phyloP scores from a whole-genome alignment of 2,888 invertebrate genomes.

The Saturnia japonica region DNA sequence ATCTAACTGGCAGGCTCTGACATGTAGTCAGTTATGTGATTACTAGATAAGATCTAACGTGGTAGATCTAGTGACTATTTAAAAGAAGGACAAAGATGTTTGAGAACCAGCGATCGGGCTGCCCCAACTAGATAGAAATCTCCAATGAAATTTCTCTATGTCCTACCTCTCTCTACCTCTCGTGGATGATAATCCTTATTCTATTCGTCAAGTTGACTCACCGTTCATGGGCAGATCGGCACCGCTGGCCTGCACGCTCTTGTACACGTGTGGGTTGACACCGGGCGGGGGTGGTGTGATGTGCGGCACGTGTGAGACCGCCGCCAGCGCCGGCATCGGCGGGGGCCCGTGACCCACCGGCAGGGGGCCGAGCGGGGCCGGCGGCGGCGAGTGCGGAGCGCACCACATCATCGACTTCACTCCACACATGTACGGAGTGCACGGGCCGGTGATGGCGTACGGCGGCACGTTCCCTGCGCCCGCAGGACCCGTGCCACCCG shows the following conservation, averaged over 20 bases:
- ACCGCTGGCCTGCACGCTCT: conserved; percentile 77
- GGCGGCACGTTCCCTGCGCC: conserved; percentile 25
- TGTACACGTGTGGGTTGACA: conserved; percentile 59
- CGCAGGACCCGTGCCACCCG: conserved; percentile 17
- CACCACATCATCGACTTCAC: conserved; percentile 60
- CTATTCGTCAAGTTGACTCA: too few relatives aligned
- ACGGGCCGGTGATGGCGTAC: conserved; percentile 31
- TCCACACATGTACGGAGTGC: conserved; percentile 54
- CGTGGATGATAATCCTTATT: too few relatives aligned
- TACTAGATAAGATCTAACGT: too few relatives aligned
- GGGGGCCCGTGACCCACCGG: conserved; percentile 34
- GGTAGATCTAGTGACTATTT: too few relatives aligned
- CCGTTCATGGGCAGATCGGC: conserved; percentile 82
- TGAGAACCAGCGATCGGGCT: too few relatives aligned
- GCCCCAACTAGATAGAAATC: too few relatives aligned
- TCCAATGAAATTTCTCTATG: too few relatives aligned
- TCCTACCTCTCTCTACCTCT: too few relatives aligned
- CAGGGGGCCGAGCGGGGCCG: conserved; percentile 21
- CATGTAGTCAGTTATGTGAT: too few relatives aligned
- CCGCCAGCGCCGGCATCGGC: conserved; percentile 30
- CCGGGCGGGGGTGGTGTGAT: conserved; percentile 46
- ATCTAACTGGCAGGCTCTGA: too few relatives aligned
- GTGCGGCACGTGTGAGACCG: conserved; percentile 36
- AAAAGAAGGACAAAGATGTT: too few relatives aligned
- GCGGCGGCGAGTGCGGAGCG: conserved; percentile 40